Conservation (phyloP, 1,140 invertebrate species). For the Platyscapa corneri region DNA sequence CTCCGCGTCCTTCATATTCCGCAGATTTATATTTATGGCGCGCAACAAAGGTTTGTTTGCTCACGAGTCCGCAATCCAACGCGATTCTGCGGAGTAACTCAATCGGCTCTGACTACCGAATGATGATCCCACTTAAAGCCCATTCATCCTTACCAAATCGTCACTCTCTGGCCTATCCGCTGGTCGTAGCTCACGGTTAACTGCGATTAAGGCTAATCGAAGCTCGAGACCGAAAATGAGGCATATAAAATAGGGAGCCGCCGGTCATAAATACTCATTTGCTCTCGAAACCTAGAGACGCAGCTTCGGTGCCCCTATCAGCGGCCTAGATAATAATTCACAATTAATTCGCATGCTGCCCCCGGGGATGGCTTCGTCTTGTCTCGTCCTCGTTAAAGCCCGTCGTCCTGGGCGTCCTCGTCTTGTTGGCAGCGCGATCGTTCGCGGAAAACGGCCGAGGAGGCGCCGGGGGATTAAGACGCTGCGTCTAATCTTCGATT, state of each 20-base stretch:
- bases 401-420: not conserved
- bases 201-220: constrained; percentile 65
- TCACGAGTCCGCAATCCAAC: no score
- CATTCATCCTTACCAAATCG: not conserved
- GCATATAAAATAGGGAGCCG: constrained; percentile 59
- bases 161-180: not conserved
- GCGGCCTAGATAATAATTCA: constrained; percentile 7
- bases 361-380: not conserved
- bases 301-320: not conserved
- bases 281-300: not conserved
- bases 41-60: not conserved
- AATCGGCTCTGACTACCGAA: not conserved
- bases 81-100: not conserved
- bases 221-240: constrained; percentile 59
- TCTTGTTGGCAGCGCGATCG: not conserved
- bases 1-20: no score
- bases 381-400: not conserved
- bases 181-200: not conserved
- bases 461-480: constrained; percentile 1
- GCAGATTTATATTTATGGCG: no score
- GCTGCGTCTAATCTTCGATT: constrained; percentile 57
- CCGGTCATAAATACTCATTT: constrained; percentile 70
- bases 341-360: constrained; percentile 11
- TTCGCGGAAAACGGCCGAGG: constrained; percentile 31
- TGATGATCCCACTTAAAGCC: not conserved